Evolutionary conservation across 2,888 invertebrate species (phyloP).

Genomic region (Nemapogon koenigi): DNA sequence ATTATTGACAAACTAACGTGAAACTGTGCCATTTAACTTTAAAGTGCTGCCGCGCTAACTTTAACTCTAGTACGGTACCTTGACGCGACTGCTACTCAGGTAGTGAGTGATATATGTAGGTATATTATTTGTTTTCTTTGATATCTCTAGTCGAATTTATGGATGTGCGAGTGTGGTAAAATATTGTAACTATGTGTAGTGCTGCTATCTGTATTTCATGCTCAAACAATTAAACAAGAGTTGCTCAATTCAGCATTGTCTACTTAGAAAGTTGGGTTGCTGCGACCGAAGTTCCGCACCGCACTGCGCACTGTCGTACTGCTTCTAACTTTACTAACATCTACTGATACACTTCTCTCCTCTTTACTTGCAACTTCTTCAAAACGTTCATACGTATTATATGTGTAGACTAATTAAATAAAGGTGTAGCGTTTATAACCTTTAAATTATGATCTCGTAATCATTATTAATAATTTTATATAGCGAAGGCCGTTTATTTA

Average conservation of each 20-base stretch:
- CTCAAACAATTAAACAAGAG: conserved; percentile 58
- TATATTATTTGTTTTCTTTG: conserved; percentile 36
- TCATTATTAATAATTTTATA: conserved; percentile 61
- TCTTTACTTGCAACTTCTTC: conserved; percentile 38
- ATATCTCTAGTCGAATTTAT: conserved; percentile 59
- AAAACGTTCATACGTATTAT: conserved; percentile 42
- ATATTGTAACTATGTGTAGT: conserved; percentile 23
- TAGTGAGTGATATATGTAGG: conserved; percentile 55
- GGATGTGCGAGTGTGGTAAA: conserved; percentile 39
- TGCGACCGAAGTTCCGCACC: conserved; percentile 14
- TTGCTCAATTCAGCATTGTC: conserved; percentile 57
- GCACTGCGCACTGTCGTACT: conserved; percentile 27
- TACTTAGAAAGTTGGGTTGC: conserved; percentile 1
- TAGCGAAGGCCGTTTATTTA: conserved; percentile 52
- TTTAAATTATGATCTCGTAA: conserved; percentile 65
- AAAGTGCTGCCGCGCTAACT: conserved; percentile 53
- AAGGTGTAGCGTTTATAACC: conserved; percentile 47
- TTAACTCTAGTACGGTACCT: conserved; percentile 23
- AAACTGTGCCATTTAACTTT: conserved; percentile 65
- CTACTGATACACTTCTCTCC: conserved; percentile 22
- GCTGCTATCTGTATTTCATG: conserved; percentile 43
- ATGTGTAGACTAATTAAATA: conserved; percentile 57
- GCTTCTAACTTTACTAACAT: not conserved
- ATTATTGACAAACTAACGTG: conserved; percentile 60
- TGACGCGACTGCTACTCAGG: conserved; percentile 47